Evolutionary conservation across 2,113 vertebrate species (phyloP).

Genomic region (Plestiodon gilberti): DNA sequence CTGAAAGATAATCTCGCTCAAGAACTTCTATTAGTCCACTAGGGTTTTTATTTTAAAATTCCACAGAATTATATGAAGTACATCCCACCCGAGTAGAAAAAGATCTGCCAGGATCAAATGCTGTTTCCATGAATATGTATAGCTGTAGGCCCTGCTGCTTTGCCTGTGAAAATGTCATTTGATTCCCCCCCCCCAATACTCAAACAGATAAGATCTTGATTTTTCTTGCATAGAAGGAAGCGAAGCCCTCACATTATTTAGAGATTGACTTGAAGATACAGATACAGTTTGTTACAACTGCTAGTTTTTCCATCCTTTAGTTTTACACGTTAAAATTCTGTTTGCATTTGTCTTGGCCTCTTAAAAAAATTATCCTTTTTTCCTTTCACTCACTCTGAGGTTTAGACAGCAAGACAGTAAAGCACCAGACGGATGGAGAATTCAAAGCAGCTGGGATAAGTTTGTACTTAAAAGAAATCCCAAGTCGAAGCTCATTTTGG

Average conservation of each 20-base stretch:
- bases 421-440: background rate
- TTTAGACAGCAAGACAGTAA: background rate
- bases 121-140: background rate
- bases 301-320: background rate
- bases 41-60: background rate
- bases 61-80: background rate
- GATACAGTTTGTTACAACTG: conserved; percentile 5
- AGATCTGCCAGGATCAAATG: background rate
- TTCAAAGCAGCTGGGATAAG: conserved; percentile 7
- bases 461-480: background rate
- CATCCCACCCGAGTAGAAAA: background rate
- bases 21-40: background rate
- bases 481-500: background rate
- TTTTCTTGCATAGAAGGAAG: background rate
- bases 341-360: conserved; percentile 19
- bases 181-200: background rate
- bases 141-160: background rate
- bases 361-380: background rate
- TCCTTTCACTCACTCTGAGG: background rate
- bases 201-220: background rate
- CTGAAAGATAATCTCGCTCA: background rate
- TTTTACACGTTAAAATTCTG: background rate
- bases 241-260: conserved; percentile 4
- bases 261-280: conserved; percentile 5
- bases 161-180: background rate